Evolutionary conservation across 2,113 vertebrate genomes (phyloP).

Genomic region (Cacatua alba): DNA sequence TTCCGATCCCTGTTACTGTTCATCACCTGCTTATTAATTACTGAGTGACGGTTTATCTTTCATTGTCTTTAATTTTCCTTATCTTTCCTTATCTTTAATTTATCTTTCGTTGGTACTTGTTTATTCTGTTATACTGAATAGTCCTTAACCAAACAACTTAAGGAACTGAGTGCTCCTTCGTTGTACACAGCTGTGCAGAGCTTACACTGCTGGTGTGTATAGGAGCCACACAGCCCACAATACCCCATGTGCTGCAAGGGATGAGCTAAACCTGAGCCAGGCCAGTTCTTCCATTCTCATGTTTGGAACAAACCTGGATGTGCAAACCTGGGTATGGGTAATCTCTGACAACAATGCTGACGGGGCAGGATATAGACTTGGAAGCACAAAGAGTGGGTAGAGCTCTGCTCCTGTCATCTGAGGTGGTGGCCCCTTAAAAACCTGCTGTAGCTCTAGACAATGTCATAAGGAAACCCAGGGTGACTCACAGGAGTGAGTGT

Average conservation of each 20-base stretch:
- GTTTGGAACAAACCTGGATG: background rate
- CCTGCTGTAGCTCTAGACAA: background rate
- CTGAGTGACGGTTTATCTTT: background rate
- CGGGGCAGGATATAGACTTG: background rate
- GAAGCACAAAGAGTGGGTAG: background rate
- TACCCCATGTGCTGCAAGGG: background rate
- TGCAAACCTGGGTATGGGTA: background rate
- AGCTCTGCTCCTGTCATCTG: background rate
- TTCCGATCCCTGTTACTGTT: background rate
- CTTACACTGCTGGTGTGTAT: background rate
- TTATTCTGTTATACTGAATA: background rate
- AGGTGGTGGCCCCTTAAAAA: background rate
- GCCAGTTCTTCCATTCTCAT: background rate
- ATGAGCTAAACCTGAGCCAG: background rate
- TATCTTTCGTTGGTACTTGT: background rate
- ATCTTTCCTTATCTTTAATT: background rate
- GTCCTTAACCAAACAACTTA: background rate
- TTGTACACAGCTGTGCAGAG: background rate
- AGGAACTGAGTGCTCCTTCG: background rate
- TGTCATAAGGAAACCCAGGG: background rate
- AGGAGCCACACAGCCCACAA: background rate
- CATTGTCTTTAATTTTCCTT: background rate
- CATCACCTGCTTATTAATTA: background rate
- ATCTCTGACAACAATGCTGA: background rate
- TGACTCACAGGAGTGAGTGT: background rate